Evolutionary conservation across 2,888 invertebrate genomes (phyloP).

Genomic region (Spatulosminthurus flaviceps): DNA sequence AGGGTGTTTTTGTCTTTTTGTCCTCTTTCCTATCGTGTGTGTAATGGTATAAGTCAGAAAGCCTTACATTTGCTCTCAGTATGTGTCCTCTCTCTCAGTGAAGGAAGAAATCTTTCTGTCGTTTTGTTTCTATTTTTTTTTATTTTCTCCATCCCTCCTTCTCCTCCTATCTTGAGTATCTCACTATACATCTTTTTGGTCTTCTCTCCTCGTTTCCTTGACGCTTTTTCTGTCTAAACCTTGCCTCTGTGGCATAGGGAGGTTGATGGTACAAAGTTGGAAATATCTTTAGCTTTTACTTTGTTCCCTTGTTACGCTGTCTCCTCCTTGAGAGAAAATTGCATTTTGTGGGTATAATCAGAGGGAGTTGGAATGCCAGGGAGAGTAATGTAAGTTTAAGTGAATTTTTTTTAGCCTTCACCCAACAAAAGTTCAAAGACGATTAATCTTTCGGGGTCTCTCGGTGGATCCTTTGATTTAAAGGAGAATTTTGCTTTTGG

Average conservation of each 20-base stretch:
- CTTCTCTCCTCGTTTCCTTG: no score
- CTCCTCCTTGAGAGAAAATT: no score
- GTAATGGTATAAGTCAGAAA: constrained; percentile 33
- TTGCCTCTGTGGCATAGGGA: no score
- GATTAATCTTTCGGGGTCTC: not conserved
- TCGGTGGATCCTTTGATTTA: not conserved
- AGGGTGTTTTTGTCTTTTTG: constrained; percentile 23
- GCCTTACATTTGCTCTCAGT: constrained; percentile 13
- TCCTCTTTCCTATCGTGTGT: constrained; percentile 7
- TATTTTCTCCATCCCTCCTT: not conserved
- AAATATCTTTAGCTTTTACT: no score
- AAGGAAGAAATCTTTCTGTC: constrained; percentile 13
- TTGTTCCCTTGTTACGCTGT: no score
- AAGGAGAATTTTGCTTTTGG: no score
- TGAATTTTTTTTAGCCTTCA: not conserved
- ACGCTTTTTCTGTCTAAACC: no score
- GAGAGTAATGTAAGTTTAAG: constrained; percentile 24
- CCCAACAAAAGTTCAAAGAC: not conserved
- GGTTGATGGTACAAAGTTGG: no score
- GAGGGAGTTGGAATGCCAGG: constrained; percentile 5
- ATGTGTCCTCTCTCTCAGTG: not conserved
- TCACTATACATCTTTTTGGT: no score
- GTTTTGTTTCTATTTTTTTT: constrained; percentile 4
- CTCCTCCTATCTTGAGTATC: not conserved
- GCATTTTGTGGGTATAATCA: not conserved